These are phyloP conservation scores for Paramisgurnus dabryanus DNA, from an alignment of 2,113 vertebrate species.

Conservation along the genomic window DNA sequence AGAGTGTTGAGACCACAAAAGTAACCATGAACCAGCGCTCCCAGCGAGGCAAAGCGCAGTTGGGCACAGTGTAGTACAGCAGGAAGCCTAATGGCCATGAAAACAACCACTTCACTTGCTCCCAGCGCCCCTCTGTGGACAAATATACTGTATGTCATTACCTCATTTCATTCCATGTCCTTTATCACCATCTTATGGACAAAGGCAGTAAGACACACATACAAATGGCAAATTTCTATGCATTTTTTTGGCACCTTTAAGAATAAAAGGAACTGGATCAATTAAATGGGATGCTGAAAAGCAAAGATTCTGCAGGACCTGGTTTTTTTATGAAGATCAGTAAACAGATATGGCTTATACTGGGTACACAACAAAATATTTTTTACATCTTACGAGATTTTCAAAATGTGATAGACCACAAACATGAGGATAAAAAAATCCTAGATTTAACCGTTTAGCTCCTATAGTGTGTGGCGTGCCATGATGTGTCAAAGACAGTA, in stretches of 20 bases:
- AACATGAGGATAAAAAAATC: too few relatives aligned
- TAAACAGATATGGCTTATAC: too few relatives aligned
- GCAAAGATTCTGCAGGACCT: too few relatives aligned
- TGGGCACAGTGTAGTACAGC: constrained; percentile 75
- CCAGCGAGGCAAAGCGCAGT: constrained; percentile 73
- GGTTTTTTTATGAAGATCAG: too few relatives aligned
- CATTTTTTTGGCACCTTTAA: neutral
- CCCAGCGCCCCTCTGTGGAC: constrained; percentile 64
- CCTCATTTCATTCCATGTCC: neutral
- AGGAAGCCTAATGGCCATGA: constrained; percentile 75
- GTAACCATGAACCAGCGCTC: constrained; percentile 78
- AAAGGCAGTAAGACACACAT: neutral
- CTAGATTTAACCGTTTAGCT: too few relatives aligned
- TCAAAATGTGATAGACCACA: too few relatives aligned
- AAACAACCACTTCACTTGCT: constrained; percentile 70
- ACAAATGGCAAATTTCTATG: neutral
- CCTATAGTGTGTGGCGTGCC: too few relatives aligned
- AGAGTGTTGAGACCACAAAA: constrained; percentile 77
- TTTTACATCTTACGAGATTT: too few relatives aligned
- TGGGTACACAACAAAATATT: too few relatives aligned
- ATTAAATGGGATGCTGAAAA: too few relatives aligned
- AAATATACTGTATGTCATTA: constrained; percentile 1
- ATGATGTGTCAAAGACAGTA: too few relatives aligned
- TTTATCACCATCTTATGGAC: neutral
- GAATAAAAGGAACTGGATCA: neutral